phyloP scores from a whole-genome alignment of 2,888 invertebrate genomes.

The Epiblema foenella region DNA sequence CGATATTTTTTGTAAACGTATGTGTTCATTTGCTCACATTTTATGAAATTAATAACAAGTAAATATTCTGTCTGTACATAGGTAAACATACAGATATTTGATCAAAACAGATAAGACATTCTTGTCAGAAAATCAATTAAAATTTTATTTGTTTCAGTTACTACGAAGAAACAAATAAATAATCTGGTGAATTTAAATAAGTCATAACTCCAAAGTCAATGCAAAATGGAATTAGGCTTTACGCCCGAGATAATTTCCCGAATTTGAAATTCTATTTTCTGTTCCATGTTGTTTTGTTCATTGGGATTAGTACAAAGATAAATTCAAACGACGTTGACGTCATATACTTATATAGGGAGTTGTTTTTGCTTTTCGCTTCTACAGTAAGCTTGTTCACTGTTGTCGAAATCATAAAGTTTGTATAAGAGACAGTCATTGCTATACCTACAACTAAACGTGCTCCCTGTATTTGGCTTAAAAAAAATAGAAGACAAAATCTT shows the following conservation, averaged over 20 bases:
- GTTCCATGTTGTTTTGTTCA: no score
- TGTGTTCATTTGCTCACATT: not conserved
- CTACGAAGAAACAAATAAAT: conserved; percentile 23
- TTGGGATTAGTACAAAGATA: conserved; percentile 23
- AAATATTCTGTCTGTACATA: not conserved
- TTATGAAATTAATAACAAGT: not conserved
- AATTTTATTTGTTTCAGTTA: not conserved
- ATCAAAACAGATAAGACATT: not conserved
- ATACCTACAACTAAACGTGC: no score
- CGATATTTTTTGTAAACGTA: not conserved
- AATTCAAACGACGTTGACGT: conserved; percentile 27
- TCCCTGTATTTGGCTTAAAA: no score
- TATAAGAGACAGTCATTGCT: no score
- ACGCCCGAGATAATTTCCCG: conserved; percentile 26
- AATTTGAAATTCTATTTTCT: conserved; percentile 26
- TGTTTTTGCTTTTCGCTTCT: conserved; percentile 19
- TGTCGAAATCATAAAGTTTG: no score
- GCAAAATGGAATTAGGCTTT: conserved; percentile 32
- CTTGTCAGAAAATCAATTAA: not conserved
- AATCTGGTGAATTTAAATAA: conserved; percentile 38
- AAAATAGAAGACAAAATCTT: no score
- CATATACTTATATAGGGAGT: conserved; percentile 12
- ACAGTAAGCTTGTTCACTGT: no score
- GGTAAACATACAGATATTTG: not conserved
- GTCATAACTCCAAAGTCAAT: conserved; percentile 33